These are phyloP conservation scores for Celastrina argiolus DNA, from an alignment of 2,888 invertebrate genomes.

Conservation along the genomic window DNA sequence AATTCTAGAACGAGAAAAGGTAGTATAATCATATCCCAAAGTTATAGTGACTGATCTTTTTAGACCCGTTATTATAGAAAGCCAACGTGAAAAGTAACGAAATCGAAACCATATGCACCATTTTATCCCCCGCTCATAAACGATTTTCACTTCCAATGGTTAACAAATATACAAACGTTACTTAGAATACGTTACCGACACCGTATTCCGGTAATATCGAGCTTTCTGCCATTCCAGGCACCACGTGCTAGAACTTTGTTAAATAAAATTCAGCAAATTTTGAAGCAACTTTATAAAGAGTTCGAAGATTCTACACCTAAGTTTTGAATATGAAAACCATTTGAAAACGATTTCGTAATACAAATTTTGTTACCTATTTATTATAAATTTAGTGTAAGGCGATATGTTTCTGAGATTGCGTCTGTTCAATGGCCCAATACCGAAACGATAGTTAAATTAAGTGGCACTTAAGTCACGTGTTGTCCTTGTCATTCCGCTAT, in stretches of 20 bases:
- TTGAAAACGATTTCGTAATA: background rate
- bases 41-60: too few species aligned
- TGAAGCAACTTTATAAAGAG: constrained; percentile 8
- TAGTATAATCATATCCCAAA: too few species aligned
- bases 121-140: background rate
- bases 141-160: background rate
- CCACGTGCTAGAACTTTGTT: constrained; percentile 24
- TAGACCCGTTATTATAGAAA: too few species aligned
- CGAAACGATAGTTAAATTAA: too few species aligned
- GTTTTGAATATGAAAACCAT: background rate
- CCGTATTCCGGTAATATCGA: constrained; percentile 12
- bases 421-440: too few species aligned
- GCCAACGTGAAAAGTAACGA: background rate
- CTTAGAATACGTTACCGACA: constrained; percentile 21
- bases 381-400: too few species aligned
- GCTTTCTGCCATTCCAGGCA: constrained; percentile 21
- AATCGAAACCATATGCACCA: background rate
- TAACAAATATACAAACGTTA: constrained; percentile 3
- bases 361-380: background rate
- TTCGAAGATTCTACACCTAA: background rate
- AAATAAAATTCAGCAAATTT: constrained; percentile 23
- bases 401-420: too few species aligned
- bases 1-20: too few species aligned
- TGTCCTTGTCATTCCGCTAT: too few species aligned
- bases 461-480: too few species aligned